phyloP scores from a whole-genome alignment of 2,797 vertebrate species.

The Caiman crocodilus region DNA sequence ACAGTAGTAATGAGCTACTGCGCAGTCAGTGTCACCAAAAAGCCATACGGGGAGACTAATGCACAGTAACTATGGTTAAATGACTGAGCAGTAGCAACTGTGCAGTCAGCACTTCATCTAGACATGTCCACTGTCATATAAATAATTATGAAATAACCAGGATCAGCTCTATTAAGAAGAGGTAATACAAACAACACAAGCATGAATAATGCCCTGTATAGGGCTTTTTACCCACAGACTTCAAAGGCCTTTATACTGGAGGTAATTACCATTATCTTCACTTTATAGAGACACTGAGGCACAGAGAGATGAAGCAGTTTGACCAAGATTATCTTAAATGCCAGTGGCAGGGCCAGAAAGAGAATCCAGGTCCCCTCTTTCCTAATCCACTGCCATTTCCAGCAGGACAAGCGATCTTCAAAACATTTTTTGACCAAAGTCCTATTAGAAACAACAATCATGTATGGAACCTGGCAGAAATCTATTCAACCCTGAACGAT shows the following conservation, averaged over 20 bases:
- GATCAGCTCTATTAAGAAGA: not conserved
- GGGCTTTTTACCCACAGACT: not conserved
- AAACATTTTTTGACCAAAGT: not conserved
- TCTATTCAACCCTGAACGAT: not conserved
- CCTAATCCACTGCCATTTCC: not conserved
- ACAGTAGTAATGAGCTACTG: no score
- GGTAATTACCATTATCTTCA: not conserved
- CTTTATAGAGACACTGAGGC: not conserved
- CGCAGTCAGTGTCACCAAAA: no score
- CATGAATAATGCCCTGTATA: no score
- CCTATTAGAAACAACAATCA: not conserved
- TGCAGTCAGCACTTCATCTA: no score
- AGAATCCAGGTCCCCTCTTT: not conserved
- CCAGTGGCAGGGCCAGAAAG: not conserved
- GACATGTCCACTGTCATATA: not conserved
- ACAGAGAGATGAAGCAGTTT: not conserved
- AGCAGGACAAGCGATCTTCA: not conserved
- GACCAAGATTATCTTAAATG: not conserved
- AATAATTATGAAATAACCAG: not conserved
- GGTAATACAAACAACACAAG: fast-evolving
- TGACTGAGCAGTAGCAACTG: no score
- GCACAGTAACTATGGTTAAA: no score
- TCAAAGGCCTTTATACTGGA: not conserved
- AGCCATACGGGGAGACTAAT: no score
- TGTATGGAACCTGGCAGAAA: not conserved